Evolutionary conservation across 2,888 invertebrate genomes (phyloP), one percentile per base, ranked within the genome.

Genomic region (Thymelicus lineola): DNA sequence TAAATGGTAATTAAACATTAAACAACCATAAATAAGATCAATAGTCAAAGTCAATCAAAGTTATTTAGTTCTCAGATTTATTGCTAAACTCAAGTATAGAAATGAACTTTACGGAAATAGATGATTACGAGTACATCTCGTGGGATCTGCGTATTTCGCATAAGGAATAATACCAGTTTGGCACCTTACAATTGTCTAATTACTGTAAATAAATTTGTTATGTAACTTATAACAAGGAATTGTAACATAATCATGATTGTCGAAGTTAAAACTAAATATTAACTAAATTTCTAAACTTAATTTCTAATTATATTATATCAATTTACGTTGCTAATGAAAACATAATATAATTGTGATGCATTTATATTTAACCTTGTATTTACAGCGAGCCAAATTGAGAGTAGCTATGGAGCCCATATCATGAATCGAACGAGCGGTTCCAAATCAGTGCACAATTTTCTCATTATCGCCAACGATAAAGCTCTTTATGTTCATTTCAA

Each of bases 381-480:
- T 7, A 50, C 9, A 28, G n/a, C 20, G 9, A 46, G 12, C 10
- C 61, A 38, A 9, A 38, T 60, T 17, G 45, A 17, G 38, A n/a
- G 35, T 55, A 62, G 46, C 36, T 48, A 58, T 63, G 62, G 48
- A 57, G 46, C 62, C 46, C 68, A 69, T 69, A 69, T 63, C 62
- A 63, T 48, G 57, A 62, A 69, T 69, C 58, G 69, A 63, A 28
- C 48, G 36, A 42, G 48, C 69, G 17, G 63, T 69, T 69, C 69
- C 69, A 63, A 69, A 69, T 69, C 69, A 63, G 1, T 63, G 63
- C 62, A 69, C 69, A 69, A 69, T 69, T 69, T 69, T 69, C 69
- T 69, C 68, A 69, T 69, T 69, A 69, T 7, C 45, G 62, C 46
- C 48, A 63, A 35, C 48, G 48, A 63, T 63, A 48, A 69, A 38